A percentile compares a stretch with the other conserved stretches of the same genome.
Evolutionary conservation across 2,888 invertebrate genomes (phyloP).

Genomic region (Orchesellides sinensis): DNA sequence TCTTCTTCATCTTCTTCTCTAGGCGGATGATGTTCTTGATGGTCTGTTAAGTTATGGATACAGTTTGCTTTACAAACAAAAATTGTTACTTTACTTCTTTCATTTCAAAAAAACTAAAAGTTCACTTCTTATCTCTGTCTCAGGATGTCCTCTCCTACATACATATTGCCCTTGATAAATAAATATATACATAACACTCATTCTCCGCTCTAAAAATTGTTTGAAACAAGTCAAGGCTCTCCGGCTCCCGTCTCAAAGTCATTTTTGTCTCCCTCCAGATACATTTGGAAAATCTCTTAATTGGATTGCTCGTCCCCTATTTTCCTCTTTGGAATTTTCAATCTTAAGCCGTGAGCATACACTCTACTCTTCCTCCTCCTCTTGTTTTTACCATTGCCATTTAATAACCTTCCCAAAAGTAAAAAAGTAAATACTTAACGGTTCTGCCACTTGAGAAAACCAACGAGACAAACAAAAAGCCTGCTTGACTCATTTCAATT

Average conservation of each 20-base stretch:
- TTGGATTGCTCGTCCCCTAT: slow-evolving; percentile 51
- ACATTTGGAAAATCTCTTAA: slow-evolving; percentile 62
- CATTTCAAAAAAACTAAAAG: slow-evolving; percentile 15
- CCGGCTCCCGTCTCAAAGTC: slow-evolving; percentile 44
- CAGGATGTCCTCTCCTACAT: slow-evolving; percentile 21
- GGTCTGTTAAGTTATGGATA: slow-evolving; percentile 38
- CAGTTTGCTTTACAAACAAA: slow-evolving; percentile 39
- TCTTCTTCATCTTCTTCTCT: too few species aligned
- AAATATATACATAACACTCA: background rate
- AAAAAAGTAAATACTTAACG: background rate
- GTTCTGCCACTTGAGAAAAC: slow-evolving; percentile 16
- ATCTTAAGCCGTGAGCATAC: too few species aligned
- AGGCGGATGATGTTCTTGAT: slow-evolving; percentile 26
- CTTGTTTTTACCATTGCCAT: background rate
- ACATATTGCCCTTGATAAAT: background rate
- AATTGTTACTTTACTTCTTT: slow-evolving; percentile 53
- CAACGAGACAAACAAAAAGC: background rate
- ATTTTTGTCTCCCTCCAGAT: slow-evolving; percentile 54
- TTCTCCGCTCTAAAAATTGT: too few species aligned
- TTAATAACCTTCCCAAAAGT: slow-evolving; percentile 21
- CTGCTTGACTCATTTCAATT: slow-evolving; percentile 35
- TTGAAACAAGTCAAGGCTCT: slow-evolving; percentile 36
- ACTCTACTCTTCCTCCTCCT: background rate
- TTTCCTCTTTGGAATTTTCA: slow-evolving; percentile 47
- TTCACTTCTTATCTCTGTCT: slow-evolving; percentile 32